Evolutionary conservation across 2,888 invertebrate species (phyloP).

Genomic region (Drosophila macrothrix): DNA sequence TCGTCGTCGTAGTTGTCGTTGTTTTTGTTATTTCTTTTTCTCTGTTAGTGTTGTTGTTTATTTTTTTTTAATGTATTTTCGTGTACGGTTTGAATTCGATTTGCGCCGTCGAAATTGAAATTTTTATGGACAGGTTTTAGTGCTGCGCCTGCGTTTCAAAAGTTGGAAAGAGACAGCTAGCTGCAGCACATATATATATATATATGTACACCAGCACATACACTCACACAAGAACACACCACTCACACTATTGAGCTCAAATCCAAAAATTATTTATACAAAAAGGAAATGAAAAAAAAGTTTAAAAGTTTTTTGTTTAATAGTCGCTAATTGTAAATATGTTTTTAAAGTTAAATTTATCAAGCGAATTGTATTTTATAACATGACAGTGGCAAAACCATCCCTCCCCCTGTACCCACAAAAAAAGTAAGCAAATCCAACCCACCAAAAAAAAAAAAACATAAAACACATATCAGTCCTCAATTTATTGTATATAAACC

Average conservation of each 20-base stretch:
- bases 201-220: constrained; percentile 9
- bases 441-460: constrained; percentile 50
- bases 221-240: constrained; percentile 29
- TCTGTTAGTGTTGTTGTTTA: constrained; percentile 43
- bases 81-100: constrained; percentile 63
- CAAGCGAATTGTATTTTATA: constrained; percentile 35
- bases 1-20: constrained; percentile 17
- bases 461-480: constrained; percentile 20
- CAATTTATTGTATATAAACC: constrained; percentile 65
- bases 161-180: constrained; percentile 57
- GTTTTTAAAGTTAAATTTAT: constrained; percentile 30
- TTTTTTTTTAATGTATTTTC: constrained; percentile 52
- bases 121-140: constrained; percentile 60
- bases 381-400: constrained; percentile 11
- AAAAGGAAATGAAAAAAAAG: constrained; percentile 22
- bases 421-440: constrained; percentile 35
- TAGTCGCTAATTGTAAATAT: constrained; percentile 57
- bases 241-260: constrained; percentile 65
- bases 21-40: constrained; percentile 44
- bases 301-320: constrained; percentile 38
- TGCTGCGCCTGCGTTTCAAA: constrained; percentile 31
- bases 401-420: neutral
- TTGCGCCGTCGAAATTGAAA: constrained; percentile 68
- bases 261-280: constrained; percentile 74
- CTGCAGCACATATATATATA: constrained; percentile 34